Base-by-base conservation (phyloP, 2,113 vertebrate genomes). In the Thomomys bottae region DNA sequence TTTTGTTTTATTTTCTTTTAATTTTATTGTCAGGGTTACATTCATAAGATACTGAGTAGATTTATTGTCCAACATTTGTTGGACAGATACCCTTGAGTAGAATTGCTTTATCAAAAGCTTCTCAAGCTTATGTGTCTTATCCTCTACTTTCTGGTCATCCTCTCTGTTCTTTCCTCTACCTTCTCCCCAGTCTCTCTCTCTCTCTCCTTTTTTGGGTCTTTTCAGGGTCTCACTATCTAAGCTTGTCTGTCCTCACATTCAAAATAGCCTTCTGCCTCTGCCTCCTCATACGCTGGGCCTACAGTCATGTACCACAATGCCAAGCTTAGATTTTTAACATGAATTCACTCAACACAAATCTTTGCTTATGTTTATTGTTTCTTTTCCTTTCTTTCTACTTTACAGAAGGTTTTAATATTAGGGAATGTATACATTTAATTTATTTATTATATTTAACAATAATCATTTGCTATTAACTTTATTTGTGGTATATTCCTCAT, bases 351-450 rank as follows among this genome's bases (percentile, higher is more conserved):
- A 40, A 28, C 6, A 12, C 49, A 73, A 54, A 20, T 73, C n/a
- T 81, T 86, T 57, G 15, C 15, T 80, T 71, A 34, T 71, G 18
- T 88, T 78, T 66, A 73, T 32, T 40, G 68, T 9, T 17, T 88
- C 10, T 30, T 92, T 92, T 82, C 32, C 36, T 94, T 81, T 66
- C 68, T 90, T 30, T 26, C 8, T 6, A 85, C 30, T 61, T 81
- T 81, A 72, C 63, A 42, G 28, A 54, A 36, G 4, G 0, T 64
- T 71, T 26, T 8, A 40, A n/a, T 26, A 63, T 77, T 21, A 79
- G 71, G 10, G 32, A 70, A 42, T 79, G 30, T 86, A 42, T 75
- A 32, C 23, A 6, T 68, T 77, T n/a, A 68, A n/a, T 9, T 12
- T 30, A 64, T 42, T 11, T 70, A 26, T 82, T 63, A 23, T 45